Evolutionary conservation across 2,113 vertebrate species (phyloP), one percentile per base, ranked within the genome.

Genomic region (Prunella himalayana): DNA sequence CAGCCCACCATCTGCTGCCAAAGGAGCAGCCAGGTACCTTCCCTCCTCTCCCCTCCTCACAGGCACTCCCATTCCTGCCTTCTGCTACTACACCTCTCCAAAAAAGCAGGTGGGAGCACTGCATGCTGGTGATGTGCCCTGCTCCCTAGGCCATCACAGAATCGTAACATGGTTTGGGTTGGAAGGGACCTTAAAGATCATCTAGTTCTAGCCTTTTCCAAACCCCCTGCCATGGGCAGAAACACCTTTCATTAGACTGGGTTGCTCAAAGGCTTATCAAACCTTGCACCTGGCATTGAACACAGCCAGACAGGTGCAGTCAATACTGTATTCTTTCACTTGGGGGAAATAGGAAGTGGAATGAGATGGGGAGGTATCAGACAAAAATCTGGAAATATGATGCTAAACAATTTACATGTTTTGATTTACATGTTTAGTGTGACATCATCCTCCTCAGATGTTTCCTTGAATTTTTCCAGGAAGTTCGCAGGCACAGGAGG

Each of bases 381-480:
- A 45, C 20, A 41, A 53, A 89, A 76, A 33, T 61, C 65, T 87
- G 84, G 57, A 72, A 89, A 47, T 11, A 35, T 10, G 31, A 9
- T 68, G 31, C 22, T 68, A 37, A 86, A 59, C 41, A 24, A 21
- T 65, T 61, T 8, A 15, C 28, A 7, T 47, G 5, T 65, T 95
- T 86, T 82, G 61, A 82, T 82, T 89, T 85, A 59, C 54, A 3
- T 1, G 20, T 27, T 90, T 50, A 39, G 25, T 42, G 35, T n/a
- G 35, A 76, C 3, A 4, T 90, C 30, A 31, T 79, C 39, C 15
- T 90, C 63, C 50, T 47, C 63, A 65, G 66, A 59, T 76, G 42
- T 87, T 90, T 68, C 53, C 41, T 63, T 91, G 44, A 63, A 24
- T 73, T 88, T 94, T 68, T 91, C 53, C 20, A 13, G 35, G 39